These are phyloP conservation scores for Luehdorfia chinensis DNA, from an alignment of 1,140 invertebrate genomes.

Conservation along the genomic window DNA sequence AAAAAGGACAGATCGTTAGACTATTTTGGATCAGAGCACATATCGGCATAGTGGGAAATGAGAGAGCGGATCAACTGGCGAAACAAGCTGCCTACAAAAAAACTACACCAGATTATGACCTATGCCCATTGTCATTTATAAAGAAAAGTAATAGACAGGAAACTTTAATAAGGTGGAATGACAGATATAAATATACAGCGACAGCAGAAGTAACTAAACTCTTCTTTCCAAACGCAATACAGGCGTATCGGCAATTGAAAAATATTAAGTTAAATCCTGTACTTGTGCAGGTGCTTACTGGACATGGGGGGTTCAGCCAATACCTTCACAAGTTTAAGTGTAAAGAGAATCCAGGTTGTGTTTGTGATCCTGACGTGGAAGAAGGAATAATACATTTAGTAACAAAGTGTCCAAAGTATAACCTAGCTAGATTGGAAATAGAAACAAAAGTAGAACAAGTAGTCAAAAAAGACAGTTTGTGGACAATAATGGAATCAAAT, in stretches of 20 bases:
- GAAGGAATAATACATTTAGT: too few relatives aligned
- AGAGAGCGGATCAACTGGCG: conserved; percentile 31
- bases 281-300: conserved; percentile 22
- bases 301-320: conserved; percentile 24
- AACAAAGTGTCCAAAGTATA: too few relatives aligned
- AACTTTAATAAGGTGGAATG: conserved; percentile 18
- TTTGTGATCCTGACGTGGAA: too few relatives aligned
- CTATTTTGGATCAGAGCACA: conserved; percentile 31
- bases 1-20: conserved; percentile 3
- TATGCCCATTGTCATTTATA: conserved; percentile 19
- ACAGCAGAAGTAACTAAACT: conserved; percentile 21
- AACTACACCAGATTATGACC: conserved; percentile 19
- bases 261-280: conserved; percentile 4
- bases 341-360: too few relatives aligned
- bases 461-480: too few relatives aligned
- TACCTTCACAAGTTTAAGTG: conserved; percentile 32
- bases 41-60: conserved; percentile 24
- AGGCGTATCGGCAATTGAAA: conserved; percentile 15
- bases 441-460: too few relatives aligned
- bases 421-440: too few relatives aligned
- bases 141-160: conserved; percentile 20
- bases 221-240: conserved; percentile 21
- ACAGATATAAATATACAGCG: conserved; percentile 14
- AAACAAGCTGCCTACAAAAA: conserved; percentile 1
- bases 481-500: too few relatives aligned